phyloP scores from a whole-genome alignment of 1,140 invertebrate genomes.

The Piezodorus guildinii region DNA sequence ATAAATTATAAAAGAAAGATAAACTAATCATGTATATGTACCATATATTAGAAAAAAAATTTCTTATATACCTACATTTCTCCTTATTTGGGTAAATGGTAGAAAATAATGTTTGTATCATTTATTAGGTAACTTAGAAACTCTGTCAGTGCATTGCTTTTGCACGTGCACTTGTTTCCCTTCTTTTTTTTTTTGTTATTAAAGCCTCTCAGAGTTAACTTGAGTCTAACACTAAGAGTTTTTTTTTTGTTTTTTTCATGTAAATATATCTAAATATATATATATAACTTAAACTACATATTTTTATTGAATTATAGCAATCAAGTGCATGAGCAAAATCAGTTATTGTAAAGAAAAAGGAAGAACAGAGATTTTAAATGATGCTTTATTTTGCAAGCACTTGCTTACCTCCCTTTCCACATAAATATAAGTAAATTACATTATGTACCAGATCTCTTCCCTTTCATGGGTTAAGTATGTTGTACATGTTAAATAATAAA shows the following conservation, averaged over 20 bases:
- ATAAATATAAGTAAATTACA: neutral
- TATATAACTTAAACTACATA: constrained; percentile 7
- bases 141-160: neutral
- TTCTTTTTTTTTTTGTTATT: neutral
- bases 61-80: constrained; percentile 15
- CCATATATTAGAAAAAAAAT: constrained; percentile 13
- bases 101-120: constrained; percentile 13
- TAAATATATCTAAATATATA: neutral
- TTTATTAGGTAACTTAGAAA: constrained; percentile 12
- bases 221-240: constrained; percentile 4
- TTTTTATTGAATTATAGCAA: constrained; percentile 7
- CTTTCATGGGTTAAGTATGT: too few relatives aligned
- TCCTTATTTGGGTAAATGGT: constrained; percentile 15
- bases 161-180: constrained; percentile 8
- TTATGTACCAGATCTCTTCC: too few relatives aligned
- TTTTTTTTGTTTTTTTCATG: neutral
- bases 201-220: neutral
- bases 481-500: too few relatives aligned
- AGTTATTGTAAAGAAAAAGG: constrained; percentile 1
- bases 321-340: constrained; percentile 14
- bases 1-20: constrained; percentile 2
- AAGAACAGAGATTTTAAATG: neutral
- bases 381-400: constrained; percentile 12
- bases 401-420: constrained; percentile 12
- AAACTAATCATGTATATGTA: constrained; percentile 16